A percentile compares a stretch with the other conserved stretches of the same genome.
These are phyloP conservation scores for Amphiprion ocellaris DNA, from an alignment of 2,113 vertebrate species.

Conservation along the genomic window DNA sequence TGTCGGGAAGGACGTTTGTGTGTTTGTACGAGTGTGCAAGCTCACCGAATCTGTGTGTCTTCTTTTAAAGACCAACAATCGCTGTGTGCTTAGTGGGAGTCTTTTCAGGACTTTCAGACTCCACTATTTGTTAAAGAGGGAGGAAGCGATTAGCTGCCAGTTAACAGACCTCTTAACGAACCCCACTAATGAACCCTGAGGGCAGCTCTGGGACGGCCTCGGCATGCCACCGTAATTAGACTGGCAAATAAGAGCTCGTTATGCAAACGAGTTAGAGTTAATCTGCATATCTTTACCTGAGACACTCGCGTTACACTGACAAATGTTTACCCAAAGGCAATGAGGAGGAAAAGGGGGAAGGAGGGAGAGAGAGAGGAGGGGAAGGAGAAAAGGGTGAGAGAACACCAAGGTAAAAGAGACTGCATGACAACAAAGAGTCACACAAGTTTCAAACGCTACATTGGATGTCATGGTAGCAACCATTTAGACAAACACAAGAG, in stretches of 20 bases:
- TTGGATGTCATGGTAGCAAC: not conserved
- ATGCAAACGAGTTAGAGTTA: conserved; percentile 74
- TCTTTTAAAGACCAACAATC: conserved; percentile 44
- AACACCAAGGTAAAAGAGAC: not conserved
- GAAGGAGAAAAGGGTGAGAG: conserved; percentile 10
- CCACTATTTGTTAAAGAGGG: conserved; percentile 72
- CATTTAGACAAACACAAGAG: not conserved
- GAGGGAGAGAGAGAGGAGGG: conserved; percentile 5
- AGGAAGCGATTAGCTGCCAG: conserved; percentile 76
- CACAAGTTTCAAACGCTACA: not conserved
- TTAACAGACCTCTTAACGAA: conserved; percentile 81
- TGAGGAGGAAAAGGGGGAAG: conserved; percentile 40
- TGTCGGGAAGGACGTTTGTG: conserved; percentile 5
- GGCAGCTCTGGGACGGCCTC: conserved; percentile 74
- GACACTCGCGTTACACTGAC: conserved; percentile 62
- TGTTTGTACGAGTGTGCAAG: conserved; percentile 35
- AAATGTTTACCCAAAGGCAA: conserved; percentile 73
- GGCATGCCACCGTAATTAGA: conserved; percentile 72
- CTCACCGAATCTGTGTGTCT: conserved; percentile 17
- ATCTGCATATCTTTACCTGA: conserved; percentile 81
- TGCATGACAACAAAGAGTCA: not conserved
- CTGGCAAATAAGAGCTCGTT: conserved; percentile 79
- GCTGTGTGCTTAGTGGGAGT: conserved; percentile 46
- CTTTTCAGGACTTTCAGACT: conserved; percentile 65
- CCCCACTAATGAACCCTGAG: conserved; percentile 77